Conservation (phyloP, 2,797 vertebrate genomes). For the Octomys mimax region DNA sequence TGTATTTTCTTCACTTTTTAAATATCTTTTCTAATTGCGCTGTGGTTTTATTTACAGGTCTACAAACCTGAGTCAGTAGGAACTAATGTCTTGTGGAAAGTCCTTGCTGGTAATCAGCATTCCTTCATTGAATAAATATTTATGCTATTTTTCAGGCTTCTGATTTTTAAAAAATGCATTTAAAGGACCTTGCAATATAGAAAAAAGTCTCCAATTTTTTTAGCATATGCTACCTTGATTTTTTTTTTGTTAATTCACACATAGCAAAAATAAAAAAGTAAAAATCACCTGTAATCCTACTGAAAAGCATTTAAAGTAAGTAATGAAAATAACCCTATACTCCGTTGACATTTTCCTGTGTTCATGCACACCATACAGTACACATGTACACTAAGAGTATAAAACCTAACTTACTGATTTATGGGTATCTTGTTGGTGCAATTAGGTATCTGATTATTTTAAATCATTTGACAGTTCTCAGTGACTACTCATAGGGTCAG, state of each 20-base stretch:
- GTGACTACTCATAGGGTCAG: neutral
- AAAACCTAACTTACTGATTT: slow-evolving; percentile 29
- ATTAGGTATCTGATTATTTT: neutral
- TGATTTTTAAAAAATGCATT: slow-evolving; percentile 25
- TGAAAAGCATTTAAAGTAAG: slow-evolving; percentile 47
- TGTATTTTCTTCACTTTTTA: slow-evolving; percentile 23
- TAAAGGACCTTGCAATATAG: slow-evolving; percentile 20
- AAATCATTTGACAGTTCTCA: neutral
- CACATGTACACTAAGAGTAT: neutral
- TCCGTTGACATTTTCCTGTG: slow-evolving; percentile 22
- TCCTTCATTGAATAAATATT: slow-evolving; percentile 65
- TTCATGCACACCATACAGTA: neutral
- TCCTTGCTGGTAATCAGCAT: slow-evolving; percentile 51
- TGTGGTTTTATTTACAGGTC: slow-evolving; percentile 65
- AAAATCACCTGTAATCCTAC: slow-evolving; percentile 22
- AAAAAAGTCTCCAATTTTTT: slow-evolving; percentile 20
- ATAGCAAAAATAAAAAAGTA: neutral
- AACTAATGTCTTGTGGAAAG: slow-evolving; percentile 66
- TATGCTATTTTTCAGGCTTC: slow-evolving; percentile 38
- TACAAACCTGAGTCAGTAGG: slow-evolving; percentile 56
- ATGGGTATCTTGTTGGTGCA: neutral
- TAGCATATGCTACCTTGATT: neutral
- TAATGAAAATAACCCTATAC: neutral
- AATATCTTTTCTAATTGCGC: slow-evolving; percentile 52
- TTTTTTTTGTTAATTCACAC: neutral